phyloP scores from a whole-genome alignment of 2,113 vertebrate genomes.

The Oceanodroma tethys region DNA sequence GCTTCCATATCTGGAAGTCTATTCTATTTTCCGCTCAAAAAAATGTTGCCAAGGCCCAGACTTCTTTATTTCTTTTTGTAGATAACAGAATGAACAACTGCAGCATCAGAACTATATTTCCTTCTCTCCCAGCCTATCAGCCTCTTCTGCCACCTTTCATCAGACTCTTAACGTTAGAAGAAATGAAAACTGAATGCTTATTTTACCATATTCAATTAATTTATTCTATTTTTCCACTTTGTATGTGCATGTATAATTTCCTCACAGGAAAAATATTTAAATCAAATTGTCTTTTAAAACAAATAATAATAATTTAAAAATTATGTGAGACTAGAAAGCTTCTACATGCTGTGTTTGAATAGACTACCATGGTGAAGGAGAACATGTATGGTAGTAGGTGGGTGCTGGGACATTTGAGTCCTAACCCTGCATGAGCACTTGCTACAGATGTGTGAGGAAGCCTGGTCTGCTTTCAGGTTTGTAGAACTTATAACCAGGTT shows the following conservation, averaged over 20 bases:
- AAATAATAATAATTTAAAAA: background rate
- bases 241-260: background rate
- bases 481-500: background rate
- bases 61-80: background rate
- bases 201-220: background rate
- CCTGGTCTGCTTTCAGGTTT: background rate
- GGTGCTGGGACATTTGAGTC: background rate
- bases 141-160: background rate
- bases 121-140: background rate
- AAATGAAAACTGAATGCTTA: background rate
- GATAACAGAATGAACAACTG: background rate
- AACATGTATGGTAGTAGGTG: background rate
- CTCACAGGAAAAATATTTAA: background rate
- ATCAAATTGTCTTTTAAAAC: background rate
- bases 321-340: background rate
- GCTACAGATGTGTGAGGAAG: background rate
- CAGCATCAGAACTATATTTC: background rate
- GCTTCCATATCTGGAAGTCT: constrained; percentile 10
- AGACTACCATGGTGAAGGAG: background rate
- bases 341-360: background rate
- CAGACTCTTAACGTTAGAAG: background rate
- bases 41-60: background rate
- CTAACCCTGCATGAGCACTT: background rate
- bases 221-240: background rate
- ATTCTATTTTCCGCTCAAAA: background rate